Evolutionary conservation across 2,113 vertebrate genomes (phyloP), one percentile per base, ranked within the genome.

Genomic region (Nesogale talazaci): DNA sequence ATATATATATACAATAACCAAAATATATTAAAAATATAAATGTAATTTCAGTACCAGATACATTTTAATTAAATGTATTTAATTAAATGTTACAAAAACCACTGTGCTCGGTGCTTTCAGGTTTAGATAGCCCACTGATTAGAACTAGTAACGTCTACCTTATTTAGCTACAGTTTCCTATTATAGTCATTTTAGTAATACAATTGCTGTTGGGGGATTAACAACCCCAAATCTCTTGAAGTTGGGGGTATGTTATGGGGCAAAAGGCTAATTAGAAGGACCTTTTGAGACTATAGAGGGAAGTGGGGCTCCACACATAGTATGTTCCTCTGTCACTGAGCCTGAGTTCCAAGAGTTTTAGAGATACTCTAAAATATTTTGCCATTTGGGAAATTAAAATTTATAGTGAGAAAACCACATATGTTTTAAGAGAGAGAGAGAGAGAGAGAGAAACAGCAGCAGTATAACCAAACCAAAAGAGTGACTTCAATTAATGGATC

Each of bases 361-460:
- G 83, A 96, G 91, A 92, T 94, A 88, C 70, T 91, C 86, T 91
- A 77, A 92, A 96, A 93, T 96, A 90, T 95, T 96, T 90, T 83
- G 94, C 88, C 97, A 92, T 90, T 96, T 94, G 97, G 96, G 97
- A 97, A 97, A 97, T 97, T 97, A 97, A 97, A 97, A 97, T 94
- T 94, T 97, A 97, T 95, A 94, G 67, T 97, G 95, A 97, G 93
- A 97, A 94, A 97, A 96, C 94, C 95, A 90, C 95, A 84, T 94
- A 86, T 93, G 90, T 75, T 95, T n/a, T n/a, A n/a, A n/a, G n/a
- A n/a, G n/a, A n/a, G n/a, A n/a, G n/a, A n/a, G n/a, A n/a, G n/a
- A n/a, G n/a, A n/a, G n/a, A n/a, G 93, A 92, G 52, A 86, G 75
- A 88, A 94, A 94, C 94, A 46, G 69, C 78, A 94, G 94, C 94